Evolutionary conservation across 2,797 vertebrate species (phyloP).

Genomic region (Acanthornis magna): DNA sequence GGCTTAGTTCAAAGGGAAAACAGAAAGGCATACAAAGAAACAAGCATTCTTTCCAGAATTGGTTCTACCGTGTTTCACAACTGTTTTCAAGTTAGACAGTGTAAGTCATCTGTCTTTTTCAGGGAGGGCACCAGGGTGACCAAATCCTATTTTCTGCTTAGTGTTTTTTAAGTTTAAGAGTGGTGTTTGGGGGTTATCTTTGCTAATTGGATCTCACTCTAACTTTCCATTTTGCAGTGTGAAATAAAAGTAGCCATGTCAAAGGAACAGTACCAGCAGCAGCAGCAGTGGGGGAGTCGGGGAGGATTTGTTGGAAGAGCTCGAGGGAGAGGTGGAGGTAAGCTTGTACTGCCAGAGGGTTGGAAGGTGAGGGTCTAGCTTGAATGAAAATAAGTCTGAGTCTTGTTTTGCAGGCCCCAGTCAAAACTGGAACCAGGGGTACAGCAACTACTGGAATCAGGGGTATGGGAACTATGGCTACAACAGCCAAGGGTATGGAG

Average conservation of each 20-base stretch:
- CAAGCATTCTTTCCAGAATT: background rate
- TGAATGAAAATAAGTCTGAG: background rate
- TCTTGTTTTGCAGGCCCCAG: conserved; percentile 84
- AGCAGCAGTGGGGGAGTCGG: conserved; percentile 92
- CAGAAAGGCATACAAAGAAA: background rate
- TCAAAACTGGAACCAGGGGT: conserved; percentile 97
- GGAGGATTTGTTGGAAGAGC: conserved; percentile 89
- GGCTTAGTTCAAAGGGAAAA: background rate
- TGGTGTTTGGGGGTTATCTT: background rate
- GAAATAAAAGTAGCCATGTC: conserved; percentile 99
- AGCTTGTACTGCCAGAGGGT: background rate
- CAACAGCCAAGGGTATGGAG: conserved; percentile 95
- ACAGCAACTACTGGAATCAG: conserved; percentile 98
- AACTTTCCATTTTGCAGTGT: conserved; percentile 79
- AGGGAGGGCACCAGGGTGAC: background rate
- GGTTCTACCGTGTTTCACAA: background rate
- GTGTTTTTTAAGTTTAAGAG: background rate
- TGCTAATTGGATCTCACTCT: background rate
- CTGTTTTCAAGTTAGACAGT: background rate
- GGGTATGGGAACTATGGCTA: conserved; percentile 97
- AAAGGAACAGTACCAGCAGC: conserved; percentile 98
- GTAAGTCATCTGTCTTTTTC: background rate
- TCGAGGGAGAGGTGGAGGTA: conserved; percentile 90
- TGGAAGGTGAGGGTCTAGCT: background rate
- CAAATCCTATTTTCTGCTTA: background rate